These are phyloP conservation scores for Scaptomyza reducta DNA, from an alignment of 2,888 invertebrate species.

Conservation along the genomic window DNA sequence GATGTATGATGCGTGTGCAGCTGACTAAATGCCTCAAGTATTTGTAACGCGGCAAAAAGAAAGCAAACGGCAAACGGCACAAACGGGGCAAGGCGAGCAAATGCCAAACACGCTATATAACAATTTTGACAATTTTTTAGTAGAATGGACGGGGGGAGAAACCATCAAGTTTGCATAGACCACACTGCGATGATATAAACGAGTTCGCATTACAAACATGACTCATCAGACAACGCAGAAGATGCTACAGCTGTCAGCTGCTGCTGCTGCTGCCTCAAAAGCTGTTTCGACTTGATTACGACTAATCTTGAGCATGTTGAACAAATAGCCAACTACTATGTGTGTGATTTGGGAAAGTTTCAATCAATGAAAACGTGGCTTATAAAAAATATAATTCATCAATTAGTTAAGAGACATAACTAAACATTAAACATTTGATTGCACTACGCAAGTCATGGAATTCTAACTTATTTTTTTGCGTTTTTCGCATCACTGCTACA, in stretches of 20 bases:
- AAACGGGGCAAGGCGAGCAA: slow-evolving; percentile 21
- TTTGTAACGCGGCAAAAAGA: slow-evolving; percentile 64
- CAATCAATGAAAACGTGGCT: slow-evolving; percentile 22
- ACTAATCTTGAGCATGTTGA: slow-evolving; percentile 17
- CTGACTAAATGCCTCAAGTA: slow-evolving; percentile 70
- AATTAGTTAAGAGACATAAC: slow-evolving; percentile 2
- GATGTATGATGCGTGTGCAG: slow-evolving; percentile 53
- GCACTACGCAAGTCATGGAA: slow-evolving; percentile 53
- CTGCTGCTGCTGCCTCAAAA: slow-evolving; percentile 35
- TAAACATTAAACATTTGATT: slow-evolving; percentile 23
- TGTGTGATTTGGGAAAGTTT: slow-evolving; percentile 38
- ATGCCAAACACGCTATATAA: slow-evolving; percentile 68
- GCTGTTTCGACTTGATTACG: slow-evolving; percentile 47
- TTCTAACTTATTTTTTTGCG: slow-evolving; percentile 25
- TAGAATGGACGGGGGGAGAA: slow-evolving; percentile 2
- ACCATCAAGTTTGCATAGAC: slow-evolving; percentile 43
- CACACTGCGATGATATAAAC: slow-evolving; percentile 49
- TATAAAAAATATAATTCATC: not conserved
- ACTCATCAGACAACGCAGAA: slow-evolving; percentile 55
- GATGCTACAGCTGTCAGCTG: slow-evolving; percentile 38
- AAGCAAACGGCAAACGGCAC: slow-evolving; percentile 43
- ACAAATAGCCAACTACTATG: slow-evolving; percentile 24
- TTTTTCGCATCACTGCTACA: slow-evolving; percentile 25
- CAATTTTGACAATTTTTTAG: slow-evolving; percentile 73
- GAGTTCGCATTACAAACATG: slow-evolving; percentile 65